A percentile compares a stretch with the other conserved stretches of the same genome.
Evolutionary conservation across 2,888 invertebrate genomes (phyloP).

Genomic region (Cheilosia variabilis): DNA sequence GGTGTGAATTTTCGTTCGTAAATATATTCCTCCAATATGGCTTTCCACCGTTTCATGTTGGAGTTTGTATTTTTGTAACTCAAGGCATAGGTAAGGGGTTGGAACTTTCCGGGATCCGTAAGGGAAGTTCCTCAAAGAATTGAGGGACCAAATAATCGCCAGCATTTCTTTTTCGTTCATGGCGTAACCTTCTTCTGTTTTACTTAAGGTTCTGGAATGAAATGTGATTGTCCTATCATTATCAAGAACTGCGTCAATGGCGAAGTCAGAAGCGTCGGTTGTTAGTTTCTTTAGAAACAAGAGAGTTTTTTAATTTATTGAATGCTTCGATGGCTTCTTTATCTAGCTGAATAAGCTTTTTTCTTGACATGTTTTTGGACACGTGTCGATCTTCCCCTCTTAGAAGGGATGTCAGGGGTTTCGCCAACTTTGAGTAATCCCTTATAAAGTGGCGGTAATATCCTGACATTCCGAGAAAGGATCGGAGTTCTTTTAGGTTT

Average conservation of each 20-base stretch:
- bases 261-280: constrained; percentile 49
- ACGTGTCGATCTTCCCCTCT: too few relatives aligned
- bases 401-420: too few relatives aligned
- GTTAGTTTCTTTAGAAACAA: constrained; percentile 64
- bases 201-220: constrained; percentile 35
- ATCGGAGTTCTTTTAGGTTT: too few relatives aligned
- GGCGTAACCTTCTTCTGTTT: constrained; percentile 50
- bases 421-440: background rate
- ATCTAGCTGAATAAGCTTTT: background rate
- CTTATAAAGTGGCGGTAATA: too few relatives aligned
- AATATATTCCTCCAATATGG: too few relatives aligned
- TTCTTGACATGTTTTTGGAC: too few relatives aligned
- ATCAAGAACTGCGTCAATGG: background rate
- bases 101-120: constrained; percentile 48
- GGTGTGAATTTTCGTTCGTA: too few relatives aligned
- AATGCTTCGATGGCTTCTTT: too few relatives aligned
- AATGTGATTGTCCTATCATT: constrained; percentile 26
- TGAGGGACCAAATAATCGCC: constrained; percentile 33
- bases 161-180: constrained; percentile 62
- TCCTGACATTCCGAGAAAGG: background rate
- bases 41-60: too few relatives aligned
- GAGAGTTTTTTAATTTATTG: constrained; percentile 34
- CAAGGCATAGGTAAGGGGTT: background rate
- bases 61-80: too few relatives aligned
- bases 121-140: constrained; percentile 52